These are phyloP conservation scores for Trichogramma evanescens DNA, from an alignment of 2,888 invertebrate species.

Conservation along the genomic window DNA sequence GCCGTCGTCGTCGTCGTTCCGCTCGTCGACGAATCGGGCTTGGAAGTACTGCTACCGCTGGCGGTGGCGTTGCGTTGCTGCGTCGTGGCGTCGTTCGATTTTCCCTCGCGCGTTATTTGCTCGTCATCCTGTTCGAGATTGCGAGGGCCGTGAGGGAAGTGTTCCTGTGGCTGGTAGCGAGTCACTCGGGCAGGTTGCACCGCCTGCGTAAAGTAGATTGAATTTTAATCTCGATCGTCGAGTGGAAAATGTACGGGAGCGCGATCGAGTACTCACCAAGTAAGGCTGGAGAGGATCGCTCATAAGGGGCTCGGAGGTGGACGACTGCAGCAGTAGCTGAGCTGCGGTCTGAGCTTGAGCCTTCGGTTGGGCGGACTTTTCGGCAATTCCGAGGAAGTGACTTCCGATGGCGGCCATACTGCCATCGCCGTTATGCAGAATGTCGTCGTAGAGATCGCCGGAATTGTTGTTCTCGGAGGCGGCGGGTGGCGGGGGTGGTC, in stretches of 20 bases:
- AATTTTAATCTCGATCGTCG: no score
- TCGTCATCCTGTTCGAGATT: constrained; percentile 50
- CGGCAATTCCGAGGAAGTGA: constrained; percentile 45
- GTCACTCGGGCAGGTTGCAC: constrained; percentile 48
- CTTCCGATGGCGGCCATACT: constrained; percentile 45
- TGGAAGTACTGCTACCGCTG: neutral
- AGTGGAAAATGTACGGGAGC: neutral
- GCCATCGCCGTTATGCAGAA: constrained; percentile 54
- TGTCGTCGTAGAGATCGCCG: constrained; percentile 55
- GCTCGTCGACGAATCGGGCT: constrained; percentile 37
- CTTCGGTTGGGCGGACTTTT: constrained; percentile 44
- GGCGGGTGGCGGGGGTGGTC: constrained; percentile 42
- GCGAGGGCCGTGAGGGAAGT: constrained; percentile 73
- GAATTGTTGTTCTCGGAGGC: constrained; percentile 44
- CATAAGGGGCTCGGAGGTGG: constrained; percentile 31
- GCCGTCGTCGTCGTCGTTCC: constrained; percentile 41
- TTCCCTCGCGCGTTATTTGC: constrained; percentile 3
- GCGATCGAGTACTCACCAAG: constrained; percentile 27
- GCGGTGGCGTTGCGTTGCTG: neutral
- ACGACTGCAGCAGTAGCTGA: constrained; percentile 32
- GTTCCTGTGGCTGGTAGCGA: constrained; percentile 54
- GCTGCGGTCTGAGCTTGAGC: constrained; percentile 42
- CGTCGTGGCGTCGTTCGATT: neutral
- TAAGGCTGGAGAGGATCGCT: constrained; percentile 37
- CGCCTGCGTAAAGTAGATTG: constrained; percentile 4